A percentile compares a stretch with the other conserved stretches of the same genome.
phyloP scores from a whole-genome alignment of 2,797 vertebrate genomes.

The Epinephelus awoara region DNA sequence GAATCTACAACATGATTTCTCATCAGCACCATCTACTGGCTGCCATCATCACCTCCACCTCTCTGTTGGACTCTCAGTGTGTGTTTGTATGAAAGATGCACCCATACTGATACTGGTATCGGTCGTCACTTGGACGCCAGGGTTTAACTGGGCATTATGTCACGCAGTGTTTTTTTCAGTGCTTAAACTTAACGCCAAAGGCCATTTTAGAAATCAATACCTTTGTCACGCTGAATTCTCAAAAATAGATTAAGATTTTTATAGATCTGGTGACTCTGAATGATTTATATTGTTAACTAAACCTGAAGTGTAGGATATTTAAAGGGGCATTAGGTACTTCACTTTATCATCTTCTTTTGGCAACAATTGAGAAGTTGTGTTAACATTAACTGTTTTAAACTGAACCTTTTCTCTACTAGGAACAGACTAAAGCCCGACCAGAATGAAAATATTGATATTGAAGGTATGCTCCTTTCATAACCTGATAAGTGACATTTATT shows the following conservation, averaged over 20 bases:
- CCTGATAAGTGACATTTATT: background rate
- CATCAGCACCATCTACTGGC: slow-evolving; percentile 60
- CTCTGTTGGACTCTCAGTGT: slow-evolving; percentile 31
- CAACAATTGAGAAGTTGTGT: slow-evolving; percentile 6
- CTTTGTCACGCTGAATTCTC: slow-evolving; percentile 11
- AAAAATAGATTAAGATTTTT: slow-evolving; percentile 1
- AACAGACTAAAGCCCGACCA: background rate
- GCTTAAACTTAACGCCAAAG: background rate
- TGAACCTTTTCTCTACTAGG: slow-evolving; percentile 3
- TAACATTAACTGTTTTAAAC: background rate
- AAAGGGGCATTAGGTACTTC: slow-evolving; percentile 41
- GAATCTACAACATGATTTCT: slow-evolving; percentile 52
- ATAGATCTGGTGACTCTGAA: slow-evolving; percentile 6
- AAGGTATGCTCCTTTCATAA: background rate
- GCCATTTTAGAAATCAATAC: background rate
- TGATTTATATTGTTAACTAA: slow-evolving; percentile 13
- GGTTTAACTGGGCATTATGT: slow-evolving; percentile 29
- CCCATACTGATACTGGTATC: slow-evolving; percentile 18
- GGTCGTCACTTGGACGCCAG: slow-evolving; percentile 7
- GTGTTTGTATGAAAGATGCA: slow-evolving; percentile 39
- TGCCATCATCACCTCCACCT: slow-evolving; percentile 46
- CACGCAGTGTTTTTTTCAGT: slow-evolving; percentile 12
- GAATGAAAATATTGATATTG: background rate
- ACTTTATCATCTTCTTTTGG: background rate
- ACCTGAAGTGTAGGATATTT: slow-evolving; percentile 24